Percentiles rank a stretch among this genome's conserved stretches.
These are phyloP conservation scores for Apamea monoglypha DNA, from an alignment of 2,888 invertebrate species.

Conservation along the genomic window DNA sequence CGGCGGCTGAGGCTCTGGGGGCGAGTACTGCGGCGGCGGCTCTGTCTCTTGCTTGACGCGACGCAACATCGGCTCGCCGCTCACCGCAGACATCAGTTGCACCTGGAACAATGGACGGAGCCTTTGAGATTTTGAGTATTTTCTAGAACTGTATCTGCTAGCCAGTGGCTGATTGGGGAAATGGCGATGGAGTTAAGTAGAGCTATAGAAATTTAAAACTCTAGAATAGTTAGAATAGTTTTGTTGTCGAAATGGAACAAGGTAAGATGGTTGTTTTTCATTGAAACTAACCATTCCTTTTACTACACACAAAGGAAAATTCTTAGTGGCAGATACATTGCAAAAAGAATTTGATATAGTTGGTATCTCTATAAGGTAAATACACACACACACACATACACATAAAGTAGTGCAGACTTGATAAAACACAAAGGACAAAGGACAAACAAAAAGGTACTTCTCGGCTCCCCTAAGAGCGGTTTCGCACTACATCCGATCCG, in stretches of 20 bases:
- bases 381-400: not conserved
- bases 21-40: slow-evolving; percentile 89
- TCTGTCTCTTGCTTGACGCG: slow-evolving; percentile 88
- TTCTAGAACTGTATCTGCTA: not conserved
- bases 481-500: too few species aligned
- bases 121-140: not conserved
- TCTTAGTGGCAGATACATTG: not conserved
- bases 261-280: not conserved
- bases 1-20: slow-evolving; percentile 88
- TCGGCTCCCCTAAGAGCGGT: not conserved
- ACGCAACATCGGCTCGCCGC: slow-evolving; percentile 83
- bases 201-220: not conserved
- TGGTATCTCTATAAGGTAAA: not conserved
- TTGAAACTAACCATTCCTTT: not conserved
- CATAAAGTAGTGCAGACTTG: not conserved
- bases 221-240: not conserved
- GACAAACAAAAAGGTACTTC: not conserved
- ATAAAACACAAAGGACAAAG: not conserved
- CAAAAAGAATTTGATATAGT: not conserved
- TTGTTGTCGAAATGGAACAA: not conserved
- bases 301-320: not conserved
- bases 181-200: not conserved
- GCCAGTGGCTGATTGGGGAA: not conserved
- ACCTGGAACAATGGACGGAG: slow-evolving; percentile 85
- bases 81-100: slow-evolving; percentile 93